Conservation (phyloP, 1,140 invertebrate species). For the Melitaea cinxia region DNA sequence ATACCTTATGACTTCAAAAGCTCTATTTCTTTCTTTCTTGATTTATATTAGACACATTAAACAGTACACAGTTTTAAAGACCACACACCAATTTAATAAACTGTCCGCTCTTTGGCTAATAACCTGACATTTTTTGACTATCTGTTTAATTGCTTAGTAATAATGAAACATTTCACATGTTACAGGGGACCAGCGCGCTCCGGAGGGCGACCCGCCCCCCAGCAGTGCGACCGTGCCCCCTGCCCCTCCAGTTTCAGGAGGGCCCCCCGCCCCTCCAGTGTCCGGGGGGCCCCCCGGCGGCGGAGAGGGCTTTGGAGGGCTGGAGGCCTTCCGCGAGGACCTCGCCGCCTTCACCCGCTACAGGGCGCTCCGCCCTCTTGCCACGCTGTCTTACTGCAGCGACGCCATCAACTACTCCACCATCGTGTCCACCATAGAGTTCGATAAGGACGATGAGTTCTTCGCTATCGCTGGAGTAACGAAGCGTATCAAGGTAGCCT, state of each 20-base stretch:
- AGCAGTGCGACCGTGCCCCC: conserved; percentile 11
- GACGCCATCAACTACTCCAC: conserved; percentile 94
- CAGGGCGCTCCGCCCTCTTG: conserved; percentile 89
- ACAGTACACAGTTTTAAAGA: too few relatives aligned
- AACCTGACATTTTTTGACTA: too few relatives aligned
- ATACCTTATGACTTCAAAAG: too few relatives aligned
- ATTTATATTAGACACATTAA: too few relatives aligned
- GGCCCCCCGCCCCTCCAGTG: conserved; percentile 2
- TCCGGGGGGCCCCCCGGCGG: conserved; percentile 22
- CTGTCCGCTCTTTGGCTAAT: too few relatives aligned
- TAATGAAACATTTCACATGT: background rate
- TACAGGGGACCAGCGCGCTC: conserved; percentile 81
- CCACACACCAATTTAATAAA: too few relatives aligned
- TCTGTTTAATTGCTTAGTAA: too few relatives aligned
- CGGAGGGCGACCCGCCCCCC: conserved; percentile 39
- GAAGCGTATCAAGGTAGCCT: conserved; percentile 96
- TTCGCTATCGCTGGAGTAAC: conserved; percentile 98
- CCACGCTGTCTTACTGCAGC: conserved; percentile 94
- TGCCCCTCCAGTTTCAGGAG: background rate
- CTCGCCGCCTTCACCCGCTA: conserved; percentile 95
- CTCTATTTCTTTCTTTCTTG: too few relatives aligned
- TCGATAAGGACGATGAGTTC: conserved; percentile 97
- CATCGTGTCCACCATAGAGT: conserved; percentile 98
- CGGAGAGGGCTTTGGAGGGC: conserved; percentile 66
- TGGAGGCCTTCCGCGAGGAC: conserved; percentile 93